phyloP scores from a whole-genome alignment of 2,888 invertebrate species.

The Mesorhabditis spiculigera region DNA sequence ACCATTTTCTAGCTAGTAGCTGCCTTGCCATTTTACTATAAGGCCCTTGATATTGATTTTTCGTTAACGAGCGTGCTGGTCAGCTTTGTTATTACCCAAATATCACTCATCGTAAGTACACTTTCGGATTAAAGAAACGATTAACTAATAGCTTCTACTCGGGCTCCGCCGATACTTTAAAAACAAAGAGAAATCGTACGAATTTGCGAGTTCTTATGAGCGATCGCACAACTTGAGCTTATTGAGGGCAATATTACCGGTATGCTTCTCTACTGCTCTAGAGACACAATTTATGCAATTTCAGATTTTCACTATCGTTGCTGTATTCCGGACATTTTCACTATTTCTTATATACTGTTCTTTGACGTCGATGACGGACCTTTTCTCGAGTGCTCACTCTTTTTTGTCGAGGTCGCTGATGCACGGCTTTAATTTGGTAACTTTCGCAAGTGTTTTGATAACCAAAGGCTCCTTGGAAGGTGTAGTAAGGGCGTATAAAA shows the following conservation, averaged over 20 bases:
- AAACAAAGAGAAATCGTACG: background rate
- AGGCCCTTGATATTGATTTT: too few species aligned
- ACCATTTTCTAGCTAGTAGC: background rate
- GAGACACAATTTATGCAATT: background rate
- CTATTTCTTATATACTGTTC: background rate
- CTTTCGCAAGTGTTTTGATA: background rate
- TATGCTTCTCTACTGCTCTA: background rate
- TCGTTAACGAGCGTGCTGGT: too few species aligned
- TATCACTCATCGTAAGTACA: too few species aligned
- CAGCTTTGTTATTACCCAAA: too few species aligned
- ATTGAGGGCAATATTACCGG: background rate
- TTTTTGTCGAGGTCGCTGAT: background rate
- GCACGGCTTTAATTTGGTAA: background rate
- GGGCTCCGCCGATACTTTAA: background rate
- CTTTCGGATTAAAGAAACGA: too few species aligned
- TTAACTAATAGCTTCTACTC: background rate
- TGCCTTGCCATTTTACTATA: too few species aligned
- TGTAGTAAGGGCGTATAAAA: too few species aligned
- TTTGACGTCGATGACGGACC: background rate
- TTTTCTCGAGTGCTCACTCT: background rate
- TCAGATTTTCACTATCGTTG: slow-evolving; percentile 1
- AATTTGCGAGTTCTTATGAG: background rate
- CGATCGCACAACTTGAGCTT: background rate
- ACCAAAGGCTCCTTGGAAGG: too few species aligned
- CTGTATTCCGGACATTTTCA: background rate